Conservation (phyloP, 37 sponge, comb jelly and placozoan species). For the Aphrocallistes beatrix region DNA sequence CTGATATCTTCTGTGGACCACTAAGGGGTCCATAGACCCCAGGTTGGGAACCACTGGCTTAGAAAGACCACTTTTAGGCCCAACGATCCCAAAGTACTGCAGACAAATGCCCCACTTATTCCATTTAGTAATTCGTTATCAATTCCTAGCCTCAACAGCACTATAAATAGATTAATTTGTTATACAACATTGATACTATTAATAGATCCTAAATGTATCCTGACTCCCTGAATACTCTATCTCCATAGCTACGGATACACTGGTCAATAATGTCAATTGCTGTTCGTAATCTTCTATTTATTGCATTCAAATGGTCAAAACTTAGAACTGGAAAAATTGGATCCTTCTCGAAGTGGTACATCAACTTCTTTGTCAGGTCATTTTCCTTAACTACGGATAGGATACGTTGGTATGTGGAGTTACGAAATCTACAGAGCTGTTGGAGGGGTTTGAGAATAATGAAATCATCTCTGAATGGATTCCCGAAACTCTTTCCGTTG, state of each 20-base stretch:
- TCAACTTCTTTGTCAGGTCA: neutral
- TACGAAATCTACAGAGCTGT: neutral
- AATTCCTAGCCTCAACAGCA: too few species aligned
- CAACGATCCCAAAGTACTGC: too few species aligned
- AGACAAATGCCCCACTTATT: too few species aligned
- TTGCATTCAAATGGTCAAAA: neutral
- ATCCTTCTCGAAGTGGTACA: neutral
- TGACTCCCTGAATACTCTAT: neutral
- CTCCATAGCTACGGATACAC: neutral
- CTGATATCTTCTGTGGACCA: too few species aligned
- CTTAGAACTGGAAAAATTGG: neutral
- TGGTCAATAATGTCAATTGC: neutral
- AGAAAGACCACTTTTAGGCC: too few species aligned
- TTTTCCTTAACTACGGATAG: neutral
- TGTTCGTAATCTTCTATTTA: neutral
- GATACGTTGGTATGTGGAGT: neutral
- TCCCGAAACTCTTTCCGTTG: slow-evolving; percentile 17
- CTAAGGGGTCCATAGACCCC: too few species aligned
- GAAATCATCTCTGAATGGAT: slow-evolving; percentile 2
- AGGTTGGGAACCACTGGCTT: too few species aligned
- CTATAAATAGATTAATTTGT: too few species aligned
- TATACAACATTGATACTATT: too few species aligned
- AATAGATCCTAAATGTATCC: neutral
- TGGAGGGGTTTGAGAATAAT: neutral
- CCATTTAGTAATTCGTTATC: too few species aligned